Evolutionary conservation across 37 sponge, comb jelly and placozoan genomes (phyloP), one percentile per base, ranked within the genome.

Genomic region (Halisarca cf. caerulea): DNA sequence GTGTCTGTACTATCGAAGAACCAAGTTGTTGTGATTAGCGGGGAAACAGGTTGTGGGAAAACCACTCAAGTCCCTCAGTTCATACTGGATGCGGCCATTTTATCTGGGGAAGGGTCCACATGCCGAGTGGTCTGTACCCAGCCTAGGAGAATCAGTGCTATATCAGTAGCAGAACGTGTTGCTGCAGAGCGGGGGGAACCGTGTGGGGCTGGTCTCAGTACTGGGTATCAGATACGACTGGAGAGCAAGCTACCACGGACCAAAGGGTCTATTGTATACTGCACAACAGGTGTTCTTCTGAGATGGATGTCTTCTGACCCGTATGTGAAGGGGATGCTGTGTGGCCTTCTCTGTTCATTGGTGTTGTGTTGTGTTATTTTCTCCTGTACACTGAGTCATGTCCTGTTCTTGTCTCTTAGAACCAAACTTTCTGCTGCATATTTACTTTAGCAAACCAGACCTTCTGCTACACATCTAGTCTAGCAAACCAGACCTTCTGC

Each of bases 21-120:
- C 84, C 96, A 96, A 79, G 91, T 96, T 9, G 68, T 75, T 23
- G 93, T 96, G 0, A 82, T 96, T 28, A 86, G 89, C 64, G 96
- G 96, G 44, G 88, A 96, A 51, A 96, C 96, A 39, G 96, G 96
- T 68, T 96, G 96, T 86, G 96, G 96, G 0, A 96, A 96, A 73
- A 96, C 96, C 53, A 96, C 96, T 0, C 96, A 96, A 89, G 88
- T 95, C 3, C 86, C 93, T 37, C 96, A 96, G 91, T 96, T 88
- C 78, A 90, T 96, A 21, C 80, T 96, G 58, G 96, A 96, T 79
- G 91, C 90, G 30, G 93, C 91, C 27, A 87, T 93, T 17, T 24
- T 21, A 28, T 83, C 70, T n/a, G 96, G 93, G 66, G 85, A 85
- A 62, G 93, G 93, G 60, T 89, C 93, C 35, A 77, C 61, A 35